Base-by-base conservation (phyloP, 92 coral and sea anemone species). In the Bergia sp. region DNA sequence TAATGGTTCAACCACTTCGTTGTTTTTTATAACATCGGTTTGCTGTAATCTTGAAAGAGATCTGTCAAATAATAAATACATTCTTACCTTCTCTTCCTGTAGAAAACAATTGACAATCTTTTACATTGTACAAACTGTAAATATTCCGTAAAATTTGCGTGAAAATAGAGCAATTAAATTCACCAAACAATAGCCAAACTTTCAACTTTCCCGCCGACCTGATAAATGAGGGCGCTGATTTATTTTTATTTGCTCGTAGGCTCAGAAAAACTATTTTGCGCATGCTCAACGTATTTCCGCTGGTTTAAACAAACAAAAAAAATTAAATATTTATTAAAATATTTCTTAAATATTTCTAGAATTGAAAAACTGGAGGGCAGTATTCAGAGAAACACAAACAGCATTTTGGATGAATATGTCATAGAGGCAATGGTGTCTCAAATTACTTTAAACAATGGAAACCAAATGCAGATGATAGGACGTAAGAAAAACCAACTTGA, bases 401-500 rank as follows among this genome's bases (percentile, higher is more conserved):
- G 16, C 2, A 79, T 36, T 49, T 41, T 49, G 47, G 9, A 76
- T 76, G 45, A 53, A 53, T 79, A 23, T 36, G 1, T 29, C 67
- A 55, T 79, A 57, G 47, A 79, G 69, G 66, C 61, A 49, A 91
- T 91, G 94, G 50, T 73, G 12, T 82, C 87, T 8, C 66, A 75
- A 18, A 65, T 85, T 21, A 76, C 90, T 47, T 61, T 94, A 72
- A 94, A 90, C 88, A 88, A 91, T 84, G 96, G 96, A 39, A 82
- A 77, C 49, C 88, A 64, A 23, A 94, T 96, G 90, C 98, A 95
- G 81, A 82, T 77, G 73, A 84, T 94, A 65, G 98, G 98, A 11
- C 88, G 98, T 96, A 89, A 90, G 98, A 94, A 82, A 21, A 73
- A 18, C 16, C 16, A 42, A 50, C 20, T 18, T 11, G 16, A 53